Evolutionary conservation across 2,113 vertebrate species (phyloP).

Genomic region (Tupaia chinensis): DNA sequence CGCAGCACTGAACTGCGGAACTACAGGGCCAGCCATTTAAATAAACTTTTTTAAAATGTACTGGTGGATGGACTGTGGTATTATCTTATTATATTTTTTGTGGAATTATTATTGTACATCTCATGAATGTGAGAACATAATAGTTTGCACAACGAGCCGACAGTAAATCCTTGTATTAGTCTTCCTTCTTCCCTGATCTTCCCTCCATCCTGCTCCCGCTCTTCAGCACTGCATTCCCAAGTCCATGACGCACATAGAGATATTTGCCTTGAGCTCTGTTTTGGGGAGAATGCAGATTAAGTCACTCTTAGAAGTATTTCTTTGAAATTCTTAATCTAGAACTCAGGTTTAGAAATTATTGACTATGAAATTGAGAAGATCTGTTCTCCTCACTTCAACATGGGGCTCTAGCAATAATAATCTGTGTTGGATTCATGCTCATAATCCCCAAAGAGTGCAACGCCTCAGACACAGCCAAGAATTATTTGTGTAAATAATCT

Average conservation of each 20-base stretch:
- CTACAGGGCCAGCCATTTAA: not conserved
- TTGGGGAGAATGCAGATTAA: not conserved
- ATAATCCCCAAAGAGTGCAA: not conserved
- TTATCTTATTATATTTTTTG: too few species aligned
- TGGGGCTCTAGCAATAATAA: not conserved
- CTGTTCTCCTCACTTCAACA: rapidly evolving
- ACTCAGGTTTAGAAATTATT: not conserved
- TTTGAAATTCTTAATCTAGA: not conserved
- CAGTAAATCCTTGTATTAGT: rapidly evolving
- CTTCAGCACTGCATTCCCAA: not conserved
- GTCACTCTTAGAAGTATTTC: not conserved
- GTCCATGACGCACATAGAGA: not conserved
- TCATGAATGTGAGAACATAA: not conserved
- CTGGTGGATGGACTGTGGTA: not conserved
- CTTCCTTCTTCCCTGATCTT: not conserved
- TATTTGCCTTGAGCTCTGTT: not conserved
- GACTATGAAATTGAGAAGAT: not conserved
- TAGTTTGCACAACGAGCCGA: not conserved
- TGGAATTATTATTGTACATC: too few species aligned
- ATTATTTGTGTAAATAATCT: not conserved
- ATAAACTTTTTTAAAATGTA: not conserved
- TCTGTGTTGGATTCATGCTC: not conserved
- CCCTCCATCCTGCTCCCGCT: not conserved
- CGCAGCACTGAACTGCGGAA: too few species aligned
- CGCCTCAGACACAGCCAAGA: not conserved